Evolutionary conservation across 2,797 vertebrate species (phyloP).

Genomic region (Pseudochaenichthys georgianus): DNA sequence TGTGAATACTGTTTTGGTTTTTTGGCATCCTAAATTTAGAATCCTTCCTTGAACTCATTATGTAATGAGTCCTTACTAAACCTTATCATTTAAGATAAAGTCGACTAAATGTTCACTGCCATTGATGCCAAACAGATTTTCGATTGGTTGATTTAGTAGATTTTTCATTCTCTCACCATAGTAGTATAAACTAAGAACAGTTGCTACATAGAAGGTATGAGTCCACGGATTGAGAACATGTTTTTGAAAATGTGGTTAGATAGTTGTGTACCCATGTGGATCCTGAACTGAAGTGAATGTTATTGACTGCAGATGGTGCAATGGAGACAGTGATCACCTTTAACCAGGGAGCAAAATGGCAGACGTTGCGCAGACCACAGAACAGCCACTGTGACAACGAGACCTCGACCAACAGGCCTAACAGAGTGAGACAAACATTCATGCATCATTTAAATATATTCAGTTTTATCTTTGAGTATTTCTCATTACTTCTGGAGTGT

Average conservation of each 20-base stretch:
- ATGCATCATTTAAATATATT: background rate
- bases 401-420: slow-evolving; percentile 71
- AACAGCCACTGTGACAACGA: slow-evolving; percentile 88
- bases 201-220: no score
- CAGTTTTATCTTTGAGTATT: background rate
- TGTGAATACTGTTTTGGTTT: no score
- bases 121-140: no score
- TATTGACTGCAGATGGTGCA: slow-evolving; percentile 82
- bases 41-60: no score
- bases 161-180: no score
- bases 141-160: no score
- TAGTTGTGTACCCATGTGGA: background rate
- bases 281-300: background rate
- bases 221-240: background rate
- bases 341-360: slow-evolving; percentile 93
- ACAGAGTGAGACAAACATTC: slow-evolving; percentile 67
- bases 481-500: background rate
- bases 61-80: no score
- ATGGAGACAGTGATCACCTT: slow-evolving; percentile 93
- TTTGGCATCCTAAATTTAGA: no score
- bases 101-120: no score
- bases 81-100: no score
- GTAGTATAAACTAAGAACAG: no score
- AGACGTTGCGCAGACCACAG: slow-evolving; percentile 86
- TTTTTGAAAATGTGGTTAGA: background rate